A percentile compares a stretch with the other conserved stretches of the same genome.
phyloP scores from a whole-genome alignment of 2,113 vertebrate species.

The Turnix velox region DNA sequence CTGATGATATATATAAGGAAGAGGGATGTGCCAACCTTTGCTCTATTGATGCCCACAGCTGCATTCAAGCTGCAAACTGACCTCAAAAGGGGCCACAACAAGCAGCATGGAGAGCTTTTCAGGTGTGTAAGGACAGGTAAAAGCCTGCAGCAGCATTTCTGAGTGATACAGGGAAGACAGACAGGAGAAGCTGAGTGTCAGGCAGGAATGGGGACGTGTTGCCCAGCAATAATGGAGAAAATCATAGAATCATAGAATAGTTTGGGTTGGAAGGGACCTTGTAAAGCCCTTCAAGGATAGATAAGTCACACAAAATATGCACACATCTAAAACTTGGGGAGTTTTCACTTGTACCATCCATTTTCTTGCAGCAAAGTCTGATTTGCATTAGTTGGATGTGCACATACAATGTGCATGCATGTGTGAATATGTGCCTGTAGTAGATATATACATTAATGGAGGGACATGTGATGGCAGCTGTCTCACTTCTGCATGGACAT shows the following conservation, averaged over 20 bases:
- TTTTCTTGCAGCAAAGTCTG: neutral
- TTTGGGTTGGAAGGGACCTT: no score
- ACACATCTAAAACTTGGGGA: neutral
- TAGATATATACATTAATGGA: accelerated
- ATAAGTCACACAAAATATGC: neutral
- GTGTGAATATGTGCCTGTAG: accelerated
- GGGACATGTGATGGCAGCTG: accelerated
- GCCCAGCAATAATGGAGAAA: neutral
- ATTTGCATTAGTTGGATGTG: neutral
- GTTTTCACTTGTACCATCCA: neutral
- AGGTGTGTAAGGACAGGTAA: no score
- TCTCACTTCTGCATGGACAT: neutral
- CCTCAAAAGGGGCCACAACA: neutral
- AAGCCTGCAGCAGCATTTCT: neutral
- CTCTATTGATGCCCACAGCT: neutral
- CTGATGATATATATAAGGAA: neutral
- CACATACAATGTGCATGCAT: no score
- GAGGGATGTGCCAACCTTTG: neutral
- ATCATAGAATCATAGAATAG: no score
- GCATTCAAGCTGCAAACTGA: neutral
- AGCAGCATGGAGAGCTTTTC: neutral
- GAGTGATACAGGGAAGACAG: accelerated
- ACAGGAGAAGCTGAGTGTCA: neutral
- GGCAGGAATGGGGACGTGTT: accelerated
- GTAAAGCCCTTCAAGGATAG: accelerated